Percentiles rank a stretch among this genome's conserved stretches.
These are phyloP conservation scores for Nannospalax galili DNA, from an alignment of 2,113 vertebrate genomes.

Conservation along the genomic window DNA sequence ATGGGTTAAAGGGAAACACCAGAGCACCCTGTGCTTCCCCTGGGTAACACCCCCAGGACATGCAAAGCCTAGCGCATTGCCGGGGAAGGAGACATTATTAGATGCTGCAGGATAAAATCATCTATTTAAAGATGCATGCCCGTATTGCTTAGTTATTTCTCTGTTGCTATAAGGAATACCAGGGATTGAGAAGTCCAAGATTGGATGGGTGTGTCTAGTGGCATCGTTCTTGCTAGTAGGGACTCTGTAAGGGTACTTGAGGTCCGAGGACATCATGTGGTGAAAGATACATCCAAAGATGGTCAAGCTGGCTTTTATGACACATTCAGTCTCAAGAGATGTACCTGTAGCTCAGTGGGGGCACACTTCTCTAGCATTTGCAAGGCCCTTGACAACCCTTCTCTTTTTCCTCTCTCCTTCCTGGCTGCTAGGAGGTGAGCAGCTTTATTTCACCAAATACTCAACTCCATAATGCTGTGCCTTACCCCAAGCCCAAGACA, in stretches of 20 bases:
- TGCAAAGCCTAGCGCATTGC: background rate
- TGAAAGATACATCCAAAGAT: background rate
- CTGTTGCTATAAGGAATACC: background rate
- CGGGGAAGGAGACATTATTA: too few relatives aligned
- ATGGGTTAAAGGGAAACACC: rapidly evolving
- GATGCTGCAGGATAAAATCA: background rate
- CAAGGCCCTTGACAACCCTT: too few relatives aligned
- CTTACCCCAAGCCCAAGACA: too few relatives aligned
- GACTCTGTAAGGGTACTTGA: background rate
- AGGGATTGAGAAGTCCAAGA: background rate
- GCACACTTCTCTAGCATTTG: too few relatives aligned
- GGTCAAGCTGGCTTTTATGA: background rate
- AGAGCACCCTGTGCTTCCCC: background rate
- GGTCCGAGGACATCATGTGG: background rate
- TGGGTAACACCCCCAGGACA: rapidly evolving
- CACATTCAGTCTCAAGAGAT: too few relatives aligned
- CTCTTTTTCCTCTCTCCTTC: too few relatives aligned
- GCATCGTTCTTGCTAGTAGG: background rate
- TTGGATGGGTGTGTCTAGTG: background rate
- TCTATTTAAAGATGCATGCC: background rate
- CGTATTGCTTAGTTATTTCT: background rate
- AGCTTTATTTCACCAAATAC: too few relatives aligned
- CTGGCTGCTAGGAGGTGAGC: too few relatives aligned
- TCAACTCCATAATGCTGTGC: too few relatives aligned
- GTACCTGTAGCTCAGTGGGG: too few relatives aligned